Evolutionary conservation across 2,797 vertebrate genomes (phyloP).

Genomic region (Glyptemys insculpta): DNA sequence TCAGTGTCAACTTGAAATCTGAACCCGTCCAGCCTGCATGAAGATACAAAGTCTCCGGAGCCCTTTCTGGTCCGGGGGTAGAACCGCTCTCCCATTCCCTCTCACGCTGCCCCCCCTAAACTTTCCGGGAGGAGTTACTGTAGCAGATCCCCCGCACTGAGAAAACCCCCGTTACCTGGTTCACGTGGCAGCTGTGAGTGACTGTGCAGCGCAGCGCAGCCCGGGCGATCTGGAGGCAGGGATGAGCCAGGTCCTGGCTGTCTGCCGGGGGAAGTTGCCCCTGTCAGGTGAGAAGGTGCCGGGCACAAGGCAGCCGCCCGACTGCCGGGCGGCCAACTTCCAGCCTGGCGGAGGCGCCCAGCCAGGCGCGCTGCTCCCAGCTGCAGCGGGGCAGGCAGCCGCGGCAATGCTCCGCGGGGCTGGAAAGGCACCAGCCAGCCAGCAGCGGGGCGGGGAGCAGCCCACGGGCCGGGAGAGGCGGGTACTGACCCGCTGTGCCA

Average conservation of each 20-base stretch:
- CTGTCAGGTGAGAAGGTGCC: not conserved
- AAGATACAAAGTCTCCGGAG: not conserved
- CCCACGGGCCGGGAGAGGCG: conserved; percentile 11
- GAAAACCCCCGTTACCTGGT: not conserved
- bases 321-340: too few species aligned
- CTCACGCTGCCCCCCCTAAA: not conserved
- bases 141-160: too few species aligned
- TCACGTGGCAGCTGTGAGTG: not conserved
- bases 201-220: not conserved
- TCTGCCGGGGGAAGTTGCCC: not conserved
- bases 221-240: too few species aligned
- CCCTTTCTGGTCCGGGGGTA: not conserved
- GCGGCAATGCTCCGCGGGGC: not conserved
- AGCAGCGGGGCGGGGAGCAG: conserved; percentile 7
- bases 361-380: too few species aligned
- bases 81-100: not conserved
- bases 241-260: not conserved
- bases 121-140: not conserved
- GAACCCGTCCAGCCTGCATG: not conserved
- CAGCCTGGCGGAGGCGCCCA: too few species aligned
- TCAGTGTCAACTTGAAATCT: not conserved
- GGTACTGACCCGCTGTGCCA: not conserved
- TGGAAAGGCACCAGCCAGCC: not conserved
- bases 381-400: not conserved
- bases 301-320: not conserved